Evolutionary conservation across 1,140 invertebrate species (phyloP), one percentile per base, ranked within the genome.

Genomic region (Globodera ellingtonae): DNA sequence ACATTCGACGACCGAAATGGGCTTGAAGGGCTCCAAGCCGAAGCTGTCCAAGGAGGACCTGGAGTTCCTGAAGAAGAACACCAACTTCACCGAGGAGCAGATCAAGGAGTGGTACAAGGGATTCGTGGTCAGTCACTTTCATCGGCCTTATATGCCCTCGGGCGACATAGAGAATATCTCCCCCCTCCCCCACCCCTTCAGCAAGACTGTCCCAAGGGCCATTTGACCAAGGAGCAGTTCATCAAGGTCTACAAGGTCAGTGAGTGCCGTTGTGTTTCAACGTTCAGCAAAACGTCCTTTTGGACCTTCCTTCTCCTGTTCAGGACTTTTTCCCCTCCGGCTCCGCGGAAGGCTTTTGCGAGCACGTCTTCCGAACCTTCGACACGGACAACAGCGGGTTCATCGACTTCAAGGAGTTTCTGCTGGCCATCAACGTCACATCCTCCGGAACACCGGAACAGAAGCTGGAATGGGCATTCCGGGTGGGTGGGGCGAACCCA

Each of bases 181-280:
- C 35, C 35, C 35, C 35, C 35, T 35, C 35, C 35, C 35, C 35
- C 35, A 35, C 81, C 18, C 56, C 89, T 94, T 82, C 93, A 98
- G 96, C 95, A 97, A 95, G 97, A 99, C 91, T 99, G 97, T 92
- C 97, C 97, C 18, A 97, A 97, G 90, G 97, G 97, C 80, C 93
- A 95, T 90, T 91, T 99, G 87, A 98, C 96, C 67, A 95, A 96
- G 74, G 94, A 95, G 76, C 99, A 99, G 91, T 99, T 99, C 90
- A 95, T 98, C 87, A 96, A 99, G 91, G 98, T 88, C 18, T 99
- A 99, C 92, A 97, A 91, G 47, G 90, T 91, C 81, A 35, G 69
- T 80, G 44, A 8, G n/a, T 75, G 50, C n/a, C 50, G 13, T 4
- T 10, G 35, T 35, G 35, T 35, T 35, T 35, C 35, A 35, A 35